Percentiles rank a stretch among this genome's conserved stretches.
phyloP scores from a whole-genome alignment of 1,140 invertebrate species.

The Drosophila repleta region DNA sequence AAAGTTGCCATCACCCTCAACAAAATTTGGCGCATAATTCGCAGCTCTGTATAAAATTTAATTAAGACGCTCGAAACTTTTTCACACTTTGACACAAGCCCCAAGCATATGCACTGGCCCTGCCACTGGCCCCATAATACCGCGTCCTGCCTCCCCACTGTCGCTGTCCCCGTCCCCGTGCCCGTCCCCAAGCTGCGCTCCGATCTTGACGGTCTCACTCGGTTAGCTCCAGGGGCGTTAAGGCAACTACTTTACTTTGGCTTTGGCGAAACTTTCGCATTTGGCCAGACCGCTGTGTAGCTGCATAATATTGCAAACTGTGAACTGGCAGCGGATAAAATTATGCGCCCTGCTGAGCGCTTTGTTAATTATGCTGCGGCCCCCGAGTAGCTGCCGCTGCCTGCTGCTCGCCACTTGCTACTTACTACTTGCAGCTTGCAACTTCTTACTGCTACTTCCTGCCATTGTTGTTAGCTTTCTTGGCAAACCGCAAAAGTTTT shows the following conservation, averaged over 20 bases:
- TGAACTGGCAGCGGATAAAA: constrained; percentile 58
- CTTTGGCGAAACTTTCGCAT: constrained; percentile 55
- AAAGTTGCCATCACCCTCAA: constrained; percentile 59
- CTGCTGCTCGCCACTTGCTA: neutral
- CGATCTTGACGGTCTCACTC: constrained; percentile 47
- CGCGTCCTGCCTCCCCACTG: neutral
- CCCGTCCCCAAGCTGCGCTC: constrained; percentile 9
- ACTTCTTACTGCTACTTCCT: constrained; percentile 31
- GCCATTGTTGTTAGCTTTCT: constrained; percentile 63
- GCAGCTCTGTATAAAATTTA: constrained; percentile 74
- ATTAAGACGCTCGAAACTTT: constrained; percentile 79
- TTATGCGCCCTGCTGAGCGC: constrained; percentile 77
- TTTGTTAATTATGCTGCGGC: constrained; percentile 78
- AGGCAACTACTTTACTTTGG: constrained; percentile 77
- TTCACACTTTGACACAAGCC: constrained; percentile 79
- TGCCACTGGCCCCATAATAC: constrained; percentile 8
- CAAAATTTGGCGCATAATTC: constrained; percentile 48
- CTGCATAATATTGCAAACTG: constrained; percentile 55
- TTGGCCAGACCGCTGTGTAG: constrained; percentile 41
- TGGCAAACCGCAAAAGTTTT: constrained; percentile 75
- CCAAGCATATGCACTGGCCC: constrained; percentile 63
- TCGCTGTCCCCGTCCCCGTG: too few species aligned
- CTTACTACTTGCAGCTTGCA: constrained; percentile 8
- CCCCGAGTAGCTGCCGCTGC: constrained; percentile 31
- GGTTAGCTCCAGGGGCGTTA: constrained; percentile 57